A percentile compares a stretch with the other conserved stretches of the same genome.
These are phyloP conservation scores for Pogonophryne albipinna DNA, from an alignment of 2,797 vertebrate species.

Conservation along the genomic window DNA sequence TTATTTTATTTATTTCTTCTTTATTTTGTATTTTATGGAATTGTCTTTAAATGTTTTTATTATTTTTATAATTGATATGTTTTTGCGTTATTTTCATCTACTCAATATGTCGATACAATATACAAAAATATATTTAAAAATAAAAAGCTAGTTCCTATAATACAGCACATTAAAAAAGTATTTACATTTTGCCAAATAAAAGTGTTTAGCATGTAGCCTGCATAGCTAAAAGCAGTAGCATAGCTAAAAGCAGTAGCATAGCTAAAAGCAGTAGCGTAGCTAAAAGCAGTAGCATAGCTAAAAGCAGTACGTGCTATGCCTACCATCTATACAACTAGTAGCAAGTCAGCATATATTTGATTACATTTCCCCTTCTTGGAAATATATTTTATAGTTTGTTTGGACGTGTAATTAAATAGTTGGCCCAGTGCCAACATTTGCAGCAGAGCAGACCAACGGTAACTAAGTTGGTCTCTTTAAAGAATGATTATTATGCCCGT, in stretches of 20 bases:
- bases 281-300: too few relatives aligned
- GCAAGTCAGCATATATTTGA: constrained; percentile 48
- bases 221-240: not conserved
- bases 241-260: too few relatives aligned
- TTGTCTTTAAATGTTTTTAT: too few relatives aligned
- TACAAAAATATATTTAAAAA: too few relatives aligned
- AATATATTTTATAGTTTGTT: constrained; percentile 25
- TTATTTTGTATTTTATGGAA: too few relatives aligned
- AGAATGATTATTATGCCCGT: not conserved
- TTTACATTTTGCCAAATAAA: not conserved
- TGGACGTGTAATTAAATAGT: constrained; percentile 18
- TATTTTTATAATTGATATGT: too few relatives aligned
- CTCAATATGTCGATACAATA: too few relatives aligned
- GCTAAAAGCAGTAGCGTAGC: too few relatives aligned
- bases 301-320: not conserved
- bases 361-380: constrained; percentile 7
- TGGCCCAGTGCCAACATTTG: not conserved
- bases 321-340: constrained; percentile 4
- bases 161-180: not conserved
- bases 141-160: not conserved
- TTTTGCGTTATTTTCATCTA: too few relatives aligned
- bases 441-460: not conserved
- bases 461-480: not conserved
- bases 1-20: too few relatives aligned
- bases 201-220: not conserved